These are phyloP conservation scores for Spodoptera picta DNA, from an alignment of 2,888 invertebrate species.

Conservation along the genomic window DNA sequence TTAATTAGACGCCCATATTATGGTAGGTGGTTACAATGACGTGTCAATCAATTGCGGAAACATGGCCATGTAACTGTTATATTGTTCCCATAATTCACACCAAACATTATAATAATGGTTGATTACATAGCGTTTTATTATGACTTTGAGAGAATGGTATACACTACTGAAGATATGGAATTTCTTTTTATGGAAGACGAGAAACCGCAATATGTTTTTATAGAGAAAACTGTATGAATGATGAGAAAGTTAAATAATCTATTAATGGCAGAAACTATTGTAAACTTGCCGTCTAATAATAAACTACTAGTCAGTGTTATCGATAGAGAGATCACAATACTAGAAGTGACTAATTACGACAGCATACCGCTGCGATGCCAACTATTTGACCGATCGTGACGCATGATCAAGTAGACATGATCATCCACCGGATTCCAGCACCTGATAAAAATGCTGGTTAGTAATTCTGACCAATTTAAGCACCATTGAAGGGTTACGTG, in stretches of 20 bases:
- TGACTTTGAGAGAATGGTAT: too few species aligned
- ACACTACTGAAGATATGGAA: too few species aligned
- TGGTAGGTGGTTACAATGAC: conserved; percentile 30
- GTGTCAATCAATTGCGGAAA: conserved; percentile 13
- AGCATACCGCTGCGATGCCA: conserved; percentile 37
- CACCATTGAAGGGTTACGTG: too few species aligned
- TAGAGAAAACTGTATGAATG: not conserved
- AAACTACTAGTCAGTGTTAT: conserved; percentile 25
- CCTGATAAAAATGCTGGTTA: not conserved
- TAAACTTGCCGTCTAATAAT: not conserved
- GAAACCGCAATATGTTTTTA: not conserved
- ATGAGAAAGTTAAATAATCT: not conserved
- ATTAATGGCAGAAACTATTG: not conserved
- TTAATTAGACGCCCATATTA: conserved; percentile 14
- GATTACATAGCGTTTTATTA: not conserved
- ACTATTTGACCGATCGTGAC: conserved; percentile 38
- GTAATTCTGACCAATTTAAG: not conserved
- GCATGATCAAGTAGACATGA: conserved; percentile 9
- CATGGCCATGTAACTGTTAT: conserved; percentile 4
- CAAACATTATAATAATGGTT: conserved; percentile 1
- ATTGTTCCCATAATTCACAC: conserved; percentile 25
- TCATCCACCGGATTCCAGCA: not conserved
- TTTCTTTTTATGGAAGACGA: conserved; percentile 1
- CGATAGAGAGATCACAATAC: conserved; percentile 23
- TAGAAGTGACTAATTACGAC: conserved; percentile 45